Conservation (phyloP, 2,888 invertebrate genomes). For the Bombylius discolor region DNA sequence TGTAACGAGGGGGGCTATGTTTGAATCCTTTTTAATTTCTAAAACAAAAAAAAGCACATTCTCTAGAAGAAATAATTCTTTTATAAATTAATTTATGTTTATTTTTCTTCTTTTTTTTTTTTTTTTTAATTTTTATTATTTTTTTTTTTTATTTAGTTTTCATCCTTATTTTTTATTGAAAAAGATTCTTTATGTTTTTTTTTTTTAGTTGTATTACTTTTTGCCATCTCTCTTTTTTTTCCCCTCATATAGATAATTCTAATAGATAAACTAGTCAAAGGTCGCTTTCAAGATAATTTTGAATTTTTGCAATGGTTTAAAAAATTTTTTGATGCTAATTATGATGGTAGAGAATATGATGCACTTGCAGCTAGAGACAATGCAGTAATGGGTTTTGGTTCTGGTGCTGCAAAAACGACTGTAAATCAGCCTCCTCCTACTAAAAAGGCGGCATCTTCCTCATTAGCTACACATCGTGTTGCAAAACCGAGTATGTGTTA, state of each 20-base stretch:
- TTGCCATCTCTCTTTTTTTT: slow-evolving; percentile 14
- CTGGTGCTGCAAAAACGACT: slow-evolving; percentile 28
- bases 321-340: slow-evolving; percentile 99
- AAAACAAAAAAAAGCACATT: too few species aligned
- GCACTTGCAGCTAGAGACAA: slow-evolving; percentile 76
- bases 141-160: not conserved
- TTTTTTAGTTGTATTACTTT: not conserved
- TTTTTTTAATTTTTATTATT: not conserved
- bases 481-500: slow-evolving; percentile 18
- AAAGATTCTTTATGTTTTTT: not conserved
- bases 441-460: slow-evolving; percentile 10
- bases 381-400: slow-evolving; percentile 68
- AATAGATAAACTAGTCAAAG: slow-evolving; percentile 69
- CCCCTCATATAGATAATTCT: slow-evolving; percentile 35
- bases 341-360: slow-evolving; percentile 88
- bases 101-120: too few species aligned
- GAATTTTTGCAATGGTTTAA: slow-evolving; percentile 99
- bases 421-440: slow-evolving; percentile 16
- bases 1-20: too few species aligned
- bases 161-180: not conserved
- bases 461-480: slow-evolving; percentile 24
- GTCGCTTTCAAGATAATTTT: slow-evolving; percentile 99
- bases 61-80: too few species aligned
- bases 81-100: too few species aligned
- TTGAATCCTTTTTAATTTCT: too few species aligned